Conservation (phyloP, 1,140 invertebrate species). For the Popillia japonica region DNA sequence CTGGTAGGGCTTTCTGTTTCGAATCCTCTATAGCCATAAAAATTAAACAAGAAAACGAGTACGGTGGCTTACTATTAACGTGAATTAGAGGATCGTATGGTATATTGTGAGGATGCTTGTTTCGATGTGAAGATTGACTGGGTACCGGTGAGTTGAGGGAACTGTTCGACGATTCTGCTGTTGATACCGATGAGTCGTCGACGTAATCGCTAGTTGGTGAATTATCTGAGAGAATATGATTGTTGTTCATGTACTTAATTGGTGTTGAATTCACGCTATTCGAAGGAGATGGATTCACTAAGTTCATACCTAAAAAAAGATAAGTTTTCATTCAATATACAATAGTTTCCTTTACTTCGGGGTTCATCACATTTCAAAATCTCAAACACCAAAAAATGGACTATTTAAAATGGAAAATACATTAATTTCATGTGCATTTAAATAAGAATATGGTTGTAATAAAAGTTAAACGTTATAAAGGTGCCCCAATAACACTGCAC, state of each 20-base stretch:
- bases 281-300: slow-evolving; percentile 56
- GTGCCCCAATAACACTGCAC: too few species aligned
- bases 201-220: slow-evolving; percentile 61
- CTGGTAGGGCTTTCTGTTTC: slow-evolving; percentile 85
- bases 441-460: too few species aligned
- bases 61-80: slow-evolving; percentile 89
- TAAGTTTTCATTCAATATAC: too few species aligned
- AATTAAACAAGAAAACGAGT: slow-evolving; percentile 94
- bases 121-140: slow-evolving; percentile 54
- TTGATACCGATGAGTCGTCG: slow-evolving; percentile 60
- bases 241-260: slow-evolving; percentile 50
- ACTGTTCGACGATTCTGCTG: slow-evolving; percentile 57
- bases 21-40: slow-evolving; percentile 98
- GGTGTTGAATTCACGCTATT: slow-evolving; percentile 56
- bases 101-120: slow-evolving; percentile 77
- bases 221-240: slow-evolving; percentile 50
- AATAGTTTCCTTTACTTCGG: too few species aligned
- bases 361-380: too few species aligned
- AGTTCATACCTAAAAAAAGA: slow-evolving; percentile 55
- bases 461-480: too few species aligned
- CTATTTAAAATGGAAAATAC: too few species aligned
- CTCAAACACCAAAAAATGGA: too few species aligned
- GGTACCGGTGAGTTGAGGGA: slow-evolving; percentile 55
- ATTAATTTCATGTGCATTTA: too few species aligned
- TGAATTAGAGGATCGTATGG: slow-evolving; percentile 81